Base-by-base conservation (phyloP, 2,888 invertebrate genomes). In the Lottia gigantea region DNA sequence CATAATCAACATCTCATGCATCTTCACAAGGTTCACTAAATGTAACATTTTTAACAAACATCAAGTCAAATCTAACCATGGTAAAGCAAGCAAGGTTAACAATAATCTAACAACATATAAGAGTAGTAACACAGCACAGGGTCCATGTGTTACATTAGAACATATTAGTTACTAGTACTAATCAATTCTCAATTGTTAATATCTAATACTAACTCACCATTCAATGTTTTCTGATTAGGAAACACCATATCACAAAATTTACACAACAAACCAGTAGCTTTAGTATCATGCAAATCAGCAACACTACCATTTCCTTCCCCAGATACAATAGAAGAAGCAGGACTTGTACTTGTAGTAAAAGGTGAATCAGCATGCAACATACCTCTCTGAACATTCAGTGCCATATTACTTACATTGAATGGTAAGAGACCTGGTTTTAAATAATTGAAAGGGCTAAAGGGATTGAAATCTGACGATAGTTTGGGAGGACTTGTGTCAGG, bases 161-260 rank as follows among this genome's bases (percentile, higher is more conserved):
- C 40, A 40, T 8, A 40, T 40, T 40, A 40, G 40, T 40, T 40
- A 31, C 31, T 55, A 55, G n/a, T 55, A 4, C 55, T 55, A 55
- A 55, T 55, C 55, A n/a, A 55, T 40, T 40, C 40, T 40, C 8
- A 40, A 8, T 8, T 40, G 40, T 40, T 40, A 40, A 40, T 40
- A 11, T 40, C 31, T 49, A 46, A 46, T 31, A 65, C 55, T 66
- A 16, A 74, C 77, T 78, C 74, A 86, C 96, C 95, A 88, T 97
- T 97, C 31, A 97, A 90, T 0, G 96, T 95, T 66, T 96, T 91
- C 49, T 96, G 90, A 85, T 96, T 97, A 0, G 95, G 95, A 86
- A 96, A 96, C 45, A 95, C 92, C 0, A 94, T 93, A 0, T 93
- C 91, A 88, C 97, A 97, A n/a, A 96, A 90, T 73, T 95, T 92